phyloP scores from a whole-genome alignment of 2,888 invertebrate species.

The Pimpla rufipes region DNA sequence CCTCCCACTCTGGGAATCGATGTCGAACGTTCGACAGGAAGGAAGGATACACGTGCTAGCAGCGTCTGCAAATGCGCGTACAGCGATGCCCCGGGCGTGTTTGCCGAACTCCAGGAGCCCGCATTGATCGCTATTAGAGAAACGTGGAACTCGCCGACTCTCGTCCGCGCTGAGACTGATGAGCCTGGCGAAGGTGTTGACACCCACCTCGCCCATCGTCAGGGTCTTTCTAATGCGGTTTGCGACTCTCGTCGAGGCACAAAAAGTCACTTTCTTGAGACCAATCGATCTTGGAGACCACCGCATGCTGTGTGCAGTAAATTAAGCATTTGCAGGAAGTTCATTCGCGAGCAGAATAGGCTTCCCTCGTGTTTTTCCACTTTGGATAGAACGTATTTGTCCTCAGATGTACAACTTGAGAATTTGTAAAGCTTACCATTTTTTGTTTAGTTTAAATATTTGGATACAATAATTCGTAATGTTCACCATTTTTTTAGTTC shows the following conservation, averaged over 20 bases:
- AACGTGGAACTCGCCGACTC: not conserved
- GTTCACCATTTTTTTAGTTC: no score
- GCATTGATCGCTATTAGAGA: slow-evolving; percentile 39
- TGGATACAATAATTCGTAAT: no score
- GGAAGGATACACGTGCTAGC: slow-evolving; percentile 61
- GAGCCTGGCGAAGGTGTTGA: slow-evolving; percentile 15
- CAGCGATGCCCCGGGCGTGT: slow-evolving; percentile 44
- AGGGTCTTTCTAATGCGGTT: not conserved
- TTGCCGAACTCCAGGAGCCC: slow-evolving; percentile 40
- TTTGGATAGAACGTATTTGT: no score
- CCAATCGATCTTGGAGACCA: not conserved
- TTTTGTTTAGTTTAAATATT: no score
- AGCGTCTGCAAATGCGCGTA: slow-evolving; percentile 5
- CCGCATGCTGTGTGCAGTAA: no score
- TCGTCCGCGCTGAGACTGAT: not conserved
- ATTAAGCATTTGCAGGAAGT: no score
- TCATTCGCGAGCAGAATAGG: no score
- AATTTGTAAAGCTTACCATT: no score
- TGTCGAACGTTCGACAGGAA: slow-evolving; percentile 55
- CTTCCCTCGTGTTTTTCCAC: no score
- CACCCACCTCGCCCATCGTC: not conserved
- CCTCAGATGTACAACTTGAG: no score
- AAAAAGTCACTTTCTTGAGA: not conserved
- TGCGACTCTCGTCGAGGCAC: not conserved
- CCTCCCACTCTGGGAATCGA: slow-evolving; percentile 38